Evolutionary conservation across 2,797 vertebrate genomes (phyloP), one percentile per base, ranked within the genome.

Genomic region (Clarias fuscus): DNA sequence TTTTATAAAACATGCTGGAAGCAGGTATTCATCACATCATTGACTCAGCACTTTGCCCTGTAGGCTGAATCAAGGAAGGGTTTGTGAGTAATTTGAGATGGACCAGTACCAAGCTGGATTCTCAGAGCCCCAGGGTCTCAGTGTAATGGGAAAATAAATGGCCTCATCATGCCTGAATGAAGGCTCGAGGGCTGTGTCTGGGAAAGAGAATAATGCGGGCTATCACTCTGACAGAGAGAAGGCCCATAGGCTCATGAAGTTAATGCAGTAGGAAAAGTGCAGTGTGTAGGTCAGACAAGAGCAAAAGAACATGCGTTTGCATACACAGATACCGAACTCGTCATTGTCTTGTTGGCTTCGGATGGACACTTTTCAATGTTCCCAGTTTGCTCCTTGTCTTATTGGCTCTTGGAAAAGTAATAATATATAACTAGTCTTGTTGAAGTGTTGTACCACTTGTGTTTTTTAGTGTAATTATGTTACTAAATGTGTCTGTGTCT

Each of bases 131-230:
- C 48, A 85, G 90, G 92, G 90, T 86, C 90, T 89, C 81, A 84
- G 89, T 86, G 82, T 93, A 93, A 93, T 93, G 91, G 90, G 88
- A 89, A 92, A 93, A 91, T 93, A 95, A 95, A 94, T 94, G 91
- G 91, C 90, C 91, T 91, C 90, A 91, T 92, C 87, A 90, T 90
- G 53, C 58, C 37, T 53, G 86, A 84, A 77, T 87, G 75, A 80
- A 62, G 79, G 73, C 64, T 58, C 40, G 68, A 58, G 68, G 62
- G 61, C 72, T 58, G 72, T 76, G 65, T 85, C 56, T 70, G 76
- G 65, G 33, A 30, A 58, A 82, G 61, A 76, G 65, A 59, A 59
- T 64, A 64, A 71, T 61, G 27, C 79, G 64, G 65, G 58, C 67
- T 68, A 64, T 79, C 77, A 86, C 73, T 62, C 86, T 27, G 64